Conservation (phyloP, 2,888 invertebrate genomes). For the Phyllotreta cruciferae region DNA sequence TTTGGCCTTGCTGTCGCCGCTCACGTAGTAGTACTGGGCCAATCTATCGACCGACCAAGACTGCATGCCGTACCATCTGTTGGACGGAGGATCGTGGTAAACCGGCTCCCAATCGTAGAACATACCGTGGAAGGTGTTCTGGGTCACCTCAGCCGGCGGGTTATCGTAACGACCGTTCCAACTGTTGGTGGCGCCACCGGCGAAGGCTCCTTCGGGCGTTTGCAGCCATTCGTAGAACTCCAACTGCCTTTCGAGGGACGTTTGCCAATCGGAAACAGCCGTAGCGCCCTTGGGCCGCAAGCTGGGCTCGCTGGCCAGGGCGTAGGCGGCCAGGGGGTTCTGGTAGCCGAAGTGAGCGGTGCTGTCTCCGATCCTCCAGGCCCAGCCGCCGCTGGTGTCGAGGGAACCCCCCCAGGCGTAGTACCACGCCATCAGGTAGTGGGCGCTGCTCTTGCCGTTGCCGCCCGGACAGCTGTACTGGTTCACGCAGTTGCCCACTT, state of each 20-base stretch:
- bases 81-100: slow-evolving; percentile 47
- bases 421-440: slow-evolving; percentile 45
- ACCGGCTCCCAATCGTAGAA: slow-evolving; percentile 48
- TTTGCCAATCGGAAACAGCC: slow-evolving; percentile 43
- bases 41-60: slow-evolving; percentile 46
- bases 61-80: slow-evolving; percentile 49
- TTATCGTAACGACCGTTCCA: slow-evolving; percentile 46
- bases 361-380: slow-evolving; percentile 47
- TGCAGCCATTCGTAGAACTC: slow-evolving; percentile 46
- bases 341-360: slow-evolving; percentile 47
- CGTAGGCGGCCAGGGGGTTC: slow-evolving; percentile 45
- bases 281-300: slow-evolving; percentile 43
- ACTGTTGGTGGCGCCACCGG: slow-evolving; percentile 47
- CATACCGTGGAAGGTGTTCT: slow-evolving; percentile 45
- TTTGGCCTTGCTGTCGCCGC: slow-evolving; percentile 40
- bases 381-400: slow-evolving; percentile 39
- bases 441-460: slow-evolving; percentile 43
- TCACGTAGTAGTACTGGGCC: slow-evolving; percentile 46
- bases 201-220: slow-evolving; percentile 45
- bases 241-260: slow-evolving; percentile 43
- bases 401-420: slow-evolving; percentile 46
- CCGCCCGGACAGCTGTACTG: slow-evolving; percentile 39
- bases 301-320: slow-evolving; percentile 37
- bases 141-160: slow-evolving; percentile 37
- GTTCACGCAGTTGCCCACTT: slow-evolving; percentile 43